These are phyloP conservation scores for Bovichtus variegatus DNA, from an alignment of 2,797 vertebrate species.

Conservation along the genomic window DNA sequence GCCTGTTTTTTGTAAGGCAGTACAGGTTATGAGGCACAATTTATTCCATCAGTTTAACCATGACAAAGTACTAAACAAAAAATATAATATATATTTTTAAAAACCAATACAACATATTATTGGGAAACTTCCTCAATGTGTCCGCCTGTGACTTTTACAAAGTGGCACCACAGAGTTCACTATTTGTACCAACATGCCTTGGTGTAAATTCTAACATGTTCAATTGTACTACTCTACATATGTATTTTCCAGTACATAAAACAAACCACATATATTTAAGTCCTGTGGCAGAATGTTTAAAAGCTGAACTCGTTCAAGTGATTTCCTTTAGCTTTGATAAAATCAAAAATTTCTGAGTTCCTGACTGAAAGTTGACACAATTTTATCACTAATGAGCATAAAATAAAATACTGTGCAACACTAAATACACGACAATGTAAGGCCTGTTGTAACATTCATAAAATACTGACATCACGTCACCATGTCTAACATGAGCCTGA, in stretches of 20 bases:
- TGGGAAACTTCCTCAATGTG: conserved; percentile 60
- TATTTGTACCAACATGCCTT: conserved; percentile 28
- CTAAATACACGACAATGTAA: conserved; percentile 70
- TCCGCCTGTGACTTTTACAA: conserved; percentile 63
- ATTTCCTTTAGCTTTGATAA: conserved; percentile 56
- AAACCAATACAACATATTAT: conserved; percentile 59
- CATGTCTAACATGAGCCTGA: conserved; percentile 61
- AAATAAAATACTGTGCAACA: conserved; percentile 79
- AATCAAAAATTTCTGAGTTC: conserved; percentile 41
- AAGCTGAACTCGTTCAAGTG: conserved; percentile 32
- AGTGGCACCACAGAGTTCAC: conserved; percentile 54
- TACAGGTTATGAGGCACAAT: conserved; percentile 78
- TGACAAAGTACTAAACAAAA: conserved; percentile 79
- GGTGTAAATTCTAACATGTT: conserved; percentile 24
- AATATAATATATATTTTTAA: conserved; percentile 67
- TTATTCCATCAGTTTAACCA: conserved; percentile 72
- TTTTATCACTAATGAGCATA: conserved; percentile 60
- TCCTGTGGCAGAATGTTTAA: conserved; percentile 39
- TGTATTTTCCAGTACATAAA: conserved; percentile 49
- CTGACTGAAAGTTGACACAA: conserved; percentile 24
- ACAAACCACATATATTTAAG: conserved; percentile 45
- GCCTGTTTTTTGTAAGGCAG: conserved; percentile 80
- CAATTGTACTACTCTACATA: conserved; percentile 46
- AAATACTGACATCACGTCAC: conserved; percentile 68
- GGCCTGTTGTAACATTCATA: conserved; percentile 85